phyloP scores from a whole-genome alignment of 2,888 invertebrate genomes.

The Eristalinus sepulchralis region DNA sequence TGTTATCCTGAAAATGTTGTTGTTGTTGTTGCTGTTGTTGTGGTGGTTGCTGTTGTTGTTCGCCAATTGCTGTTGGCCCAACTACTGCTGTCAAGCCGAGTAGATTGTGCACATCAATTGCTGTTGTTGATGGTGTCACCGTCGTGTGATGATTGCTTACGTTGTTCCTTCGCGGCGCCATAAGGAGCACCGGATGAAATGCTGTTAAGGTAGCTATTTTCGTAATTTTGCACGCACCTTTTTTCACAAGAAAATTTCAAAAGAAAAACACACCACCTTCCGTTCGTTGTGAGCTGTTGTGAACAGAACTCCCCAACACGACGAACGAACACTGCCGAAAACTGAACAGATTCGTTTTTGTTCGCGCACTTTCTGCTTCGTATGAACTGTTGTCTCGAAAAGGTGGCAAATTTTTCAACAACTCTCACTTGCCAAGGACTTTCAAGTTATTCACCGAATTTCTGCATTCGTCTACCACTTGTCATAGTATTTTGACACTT shows the following conservation, averaged over 20 bases:
- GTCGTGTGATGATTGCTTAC: constrained; percentile 73
- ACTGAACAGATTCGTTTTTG: neutral
- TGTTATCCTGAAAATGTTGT: constrained; percentile 56
- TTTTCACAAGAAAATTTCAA: constrained; percentile 20
- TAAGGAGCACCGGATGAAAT: constrained; percentile 77
- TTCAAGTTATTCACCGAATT: neutral
- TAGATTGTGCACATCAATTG: constrained; percentile 79
- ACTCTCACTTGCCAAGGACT: neutral
- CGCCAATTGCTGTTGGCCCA: constrained; percentile 35
- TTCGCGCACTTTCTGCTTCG: neutral
- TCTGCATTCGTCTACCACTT: constrained; percentile 16
- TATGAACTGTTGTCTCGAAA: neutral
- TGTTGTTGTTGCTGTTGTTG: constrained; percentile 27
- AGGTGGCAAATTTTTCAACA: neutral
- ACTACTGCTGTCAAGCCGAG: constrained; percentile 67
- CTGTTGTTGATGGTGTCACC: constrained; percentile 71
- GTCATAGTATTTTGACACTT: constrained; percentile 19
- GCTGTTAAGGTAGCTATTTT: constrained; percentile 75
- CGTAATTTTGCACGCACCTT: constrained; percentile 72
- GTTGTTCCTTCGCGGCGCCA: constrained; percentile 83
- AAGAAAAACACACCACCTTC: neutral
- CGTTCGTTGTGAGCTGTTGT: no score
- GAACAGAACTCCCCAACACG: neutral
- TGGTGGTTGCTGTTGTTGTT: constrained; percentile 63
- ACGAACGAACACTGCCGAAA: neutral